phyloP scores from a whole-genome alignment of 2,113 vertebrate species.

The Urocolius indicus region DNA sequence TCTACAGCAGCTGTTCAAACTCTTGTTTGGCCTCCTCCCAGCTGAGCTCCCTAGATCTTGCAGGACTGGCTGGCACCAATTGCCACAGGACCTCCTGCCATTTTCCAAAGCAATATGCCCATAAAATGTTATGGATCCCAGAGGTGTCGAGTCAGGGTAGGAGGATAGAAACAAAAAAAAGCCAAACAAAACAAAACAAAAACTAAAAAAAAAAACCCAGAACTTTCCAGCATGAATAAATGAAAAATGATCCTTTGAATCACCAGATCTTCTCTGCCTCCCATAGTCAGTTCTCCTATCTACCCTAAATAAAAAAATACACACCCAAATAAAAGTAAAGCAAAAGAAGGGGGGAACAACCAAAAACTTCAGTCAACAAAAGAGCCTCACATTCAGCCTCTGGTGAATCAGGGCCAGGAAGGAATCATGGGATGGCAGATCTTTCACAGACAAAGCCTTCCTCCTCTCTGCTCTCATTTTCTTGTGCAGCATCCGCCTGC shows the following conservation, averaged over 20 bases:
- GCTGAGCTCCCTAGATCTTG: background rate
- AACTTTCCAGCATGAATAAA: background rate
- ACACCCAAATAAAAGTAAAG: background rate
- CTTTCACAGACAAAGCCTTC: background rate
- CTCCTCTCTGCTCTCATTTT: background rate
- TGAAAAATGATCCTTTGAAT: background rate
- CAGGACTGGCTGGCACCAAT: background rate
- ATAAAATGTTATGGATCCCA: background rate
- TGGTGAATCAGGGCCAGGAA: background rate
- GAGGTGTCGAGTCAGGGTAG: background rate
- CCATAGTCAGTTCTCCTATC: background rate
- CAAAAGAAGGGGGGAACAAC: fast-evolving
- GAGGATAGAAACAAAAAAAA: background rate
- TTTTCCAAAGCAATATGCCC: background rate
- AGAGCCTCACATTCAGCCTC: background rate
- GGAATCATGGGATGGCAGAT: background rate
- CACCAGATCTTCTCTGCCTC: background rate
- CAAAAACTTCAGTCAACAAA: background rate
- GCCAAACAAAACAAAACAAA: background rate
- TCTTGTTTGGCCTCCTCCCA: background rate
- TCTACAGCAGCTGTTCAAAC: background rate
- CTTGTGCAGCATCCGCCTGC: background rate
- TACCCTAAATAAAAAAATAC: background rate
- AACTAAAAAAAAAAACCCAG: background rate
- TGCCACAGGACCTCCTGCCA: background rate